Percentiles rank a stretch among this genome's conserved stretches.
phyloP scores from a whole-genome alignment of 2,113 vertebrate species.

The Rhizomys pruinosus region DNA sequence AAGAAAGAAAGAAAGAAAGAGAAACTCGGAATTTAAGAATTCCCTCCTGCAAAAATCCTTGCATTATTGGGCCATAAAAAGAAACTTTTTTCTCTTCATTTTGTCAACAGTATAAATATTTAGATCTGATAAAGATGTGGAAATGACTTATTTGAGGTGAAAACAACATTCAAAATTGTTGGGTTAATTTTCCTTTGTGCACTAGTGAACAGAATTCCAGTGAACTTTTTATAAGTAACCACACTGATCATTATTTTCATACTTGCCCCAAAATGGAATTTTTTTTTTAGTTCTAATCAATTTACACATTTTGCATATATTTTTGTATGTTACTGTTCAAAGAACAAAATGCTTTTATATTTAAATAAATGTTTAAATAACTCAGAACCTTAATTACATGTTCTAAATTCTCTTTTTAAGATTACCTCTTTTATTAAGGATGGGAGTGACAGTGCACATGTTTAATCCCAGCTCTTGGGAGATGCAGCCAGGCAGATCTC shows the following conservation, averaged over 20 bases:
- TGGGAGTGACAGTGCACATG: too few relatives aligned
- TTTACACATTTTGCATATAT: not conserved
- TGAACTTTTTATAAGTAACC: constrained; percentile 8
- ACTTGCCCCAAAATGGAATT: not conserved
- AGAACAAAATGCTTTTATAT: not conserved
- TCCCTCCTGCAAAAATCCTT: not conserved
- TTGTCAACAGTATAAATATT: constrained; percentile 71
- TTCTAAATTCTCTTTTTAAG: not conserved
- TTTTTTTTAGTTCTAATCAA: not conserved
- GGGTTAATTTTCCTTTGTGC: constrained; percentile 34
- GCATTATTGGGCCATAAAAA: not conserved
- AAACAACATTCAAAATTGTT: not conserved
- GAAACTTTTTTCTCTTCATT: constrained; percentile 40
- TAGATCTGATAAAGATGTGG: constrained; percentile 72
- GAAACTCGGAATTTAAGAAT: too few relatives aligned
- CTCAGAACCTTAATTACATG: not conserved
- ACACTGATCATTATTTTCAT: constrained; percentile 34
- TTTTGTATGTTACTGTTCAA: not conserved
- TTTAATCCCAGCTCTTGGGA: too few relatives aligned
- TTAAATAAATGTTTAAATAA: constrained; percentile 32
- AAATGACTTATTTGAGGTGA: constrained; percentile 41
- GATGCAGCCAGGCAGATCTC: fast-evolving
- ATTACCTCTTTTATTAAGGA: too few relatives aligned
- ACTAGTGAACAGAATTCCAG: not conserved
- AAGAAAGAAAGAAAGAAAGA: too few relatives aligned